Evolutionary conservation across 53 echinoderm and acorn worm genomes (phyloP), one percentile per base, ranked within the genome.

Genomic region (Luidia sarsii): DNA sequence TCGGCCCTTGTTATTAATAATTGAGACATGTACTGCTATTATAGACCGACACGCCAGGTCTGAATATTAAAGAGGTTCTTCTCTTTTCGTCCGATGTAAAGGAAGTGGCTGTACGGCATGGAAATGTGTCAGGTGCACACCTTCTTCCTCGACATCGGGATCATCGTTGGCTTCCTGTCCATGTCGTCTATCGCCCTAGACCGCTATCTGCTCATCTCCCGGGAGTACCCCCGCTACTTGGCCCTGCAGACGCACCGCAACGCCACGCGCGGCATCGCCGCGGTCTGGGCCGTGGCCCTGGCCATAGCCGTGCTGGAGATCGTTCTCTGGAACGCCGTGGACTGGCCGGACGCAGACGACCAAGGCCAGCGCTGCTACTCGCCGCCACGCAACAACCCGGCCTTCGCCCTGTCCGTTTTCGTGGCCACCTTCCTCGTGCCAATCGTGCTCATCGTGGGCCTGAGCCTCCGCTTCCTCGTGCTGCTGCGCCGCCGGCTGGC

Each of bases 161-260:
- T 65, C 13, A 14, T 80, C n/a, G 29, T 37, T 19, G 80, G 80
- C 20, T 49, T 80, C 22, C 23, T 39, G 18, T 61, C 62, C 20
- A 32, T 79, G 63, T 16, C 63, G 11, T 19, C 21, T 20, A 80
- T 80, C 21, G 51, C 65, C 46, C 37, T 48, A 21, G 80, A 80
- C 50, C 48, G 80, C 50, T 80, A 80, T 45, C 51, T 80, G 18
- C 52, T 80, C 50, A 66, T 80, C 65, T 80, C 80, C 25, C 46
- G 51, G 13, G 65, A 80, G 5, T 80, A 80, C 51, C 65, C 80
- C 2, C 27, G 18, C 27, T 80, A 79, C 29, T 22, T 79, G 15
- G 49, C 38, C 28, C 25, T 61, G 3, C 79, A 79, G 31, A 41
- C 79, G 8, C 23, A 1, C 22, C 45, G 43, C 33, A 61, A 63